These are phyloP conservation scores for Embiotoca jacksoni DNA, from an alignment of 2,113 vertebrate genomes.

Conservation along the genomic window DNA sequence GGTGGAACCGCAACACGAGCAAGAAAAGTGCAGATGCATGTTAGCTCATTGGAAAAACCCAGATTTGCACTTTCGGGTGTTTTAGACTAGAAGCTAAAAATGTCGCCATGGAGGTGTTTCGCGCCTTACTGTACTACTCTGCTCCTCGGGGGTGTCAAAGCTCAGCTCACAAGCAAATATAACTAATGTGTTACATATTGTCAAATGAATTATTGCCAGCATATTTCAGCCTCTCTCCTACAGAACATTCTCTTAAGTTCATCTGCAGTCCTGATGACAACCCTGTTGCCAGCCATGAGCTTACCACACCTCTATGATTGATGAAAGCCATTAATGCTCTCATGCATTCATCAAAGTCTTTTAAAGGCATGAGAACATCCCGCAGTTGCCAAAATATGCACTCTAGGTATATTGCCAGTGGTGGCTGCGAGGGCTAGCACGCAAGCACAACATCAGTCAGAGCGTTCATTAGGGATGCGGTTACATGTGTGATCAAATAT, in stretches of 20 bases:
- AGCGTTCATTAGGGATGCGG: conserved; percentile 68
- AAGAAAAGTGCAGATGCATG: too few species aligned
- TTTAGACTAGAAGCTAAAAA: too few species aligned
- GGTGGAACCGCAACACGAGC: too few species aligned
- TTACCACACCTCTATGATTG: conserved; percentile 72
- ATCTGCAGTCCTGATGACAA: conserved; percentile 41
- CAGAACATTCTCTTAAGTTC: conserved; percentile 8
- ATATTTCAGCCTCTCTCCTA: conserved; percentile 18
- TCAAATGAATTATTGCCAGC: conserved; percentile 40
- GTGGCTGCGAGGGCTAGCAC: conserved; percentile 42
- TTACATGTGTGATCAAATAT: conserved; percentile 80
- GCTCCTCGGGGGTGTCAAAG: too few species aligned
- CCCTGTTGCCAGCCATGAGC: conserved; percentile 55
- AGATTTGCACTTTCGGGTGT: too few species aligned
- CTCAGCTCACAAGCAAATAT: too few species aligned
- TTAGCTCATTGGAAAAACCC: too few species aligned
- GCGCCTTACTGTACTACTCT: too few species aligned
- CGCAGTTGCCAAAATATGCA: conserved; percentile 69
- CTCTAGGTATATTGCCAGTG: conserved; percentile 71
- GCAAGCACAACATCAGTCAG: conserved; percentile 65
- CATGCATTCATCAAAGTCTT: conserved; percentile 76
- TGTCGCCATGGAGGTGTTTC: too few species aligned
- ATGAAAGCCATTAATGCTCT: conserved; percentile 74
- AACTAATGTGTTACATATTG: conserved; percentile 15
- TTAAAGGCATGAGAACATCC: conserved; percentile 59